Conservation (phyloP, 2,113 vertebrate species). For the Alligator sinensis region DNA sequence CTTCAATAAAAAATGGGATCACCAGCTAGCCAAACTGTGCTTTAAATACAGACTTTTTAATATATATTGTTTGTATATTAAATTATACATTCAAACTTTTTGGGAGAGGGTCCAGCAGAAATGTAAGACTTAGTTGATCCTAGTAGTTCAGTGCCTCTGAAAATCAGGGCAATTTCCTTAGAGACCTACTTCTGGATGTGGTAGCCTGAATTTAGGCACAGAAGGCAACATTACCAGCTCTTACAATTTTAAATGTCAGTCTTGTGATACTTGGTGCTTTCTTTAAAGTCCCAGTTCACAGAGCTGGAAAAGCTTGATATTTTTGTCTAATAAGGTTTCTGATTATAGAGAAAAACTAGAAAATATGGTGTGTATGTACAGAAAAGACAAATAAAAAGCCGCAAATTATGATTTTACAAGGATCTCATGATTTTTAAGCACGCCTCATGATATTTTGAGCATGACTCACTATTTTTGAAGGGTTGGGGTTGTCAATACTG, state of each 20-base stretch:
- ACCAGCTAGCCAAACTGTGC: too few relatives aligned
- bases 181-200: background rate
- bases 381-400: conserved; percentile 11
- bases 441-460: background rate
- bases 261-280: background rate
- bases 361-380: conserved; percentile 53
- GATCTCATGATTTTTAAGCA: conserved; percentile 51
- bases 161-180: background rate
- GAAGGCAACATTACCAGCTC: background rate
- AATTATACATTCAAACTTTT: too few relatives aligned
- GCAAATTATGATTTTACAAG: conserved; percentile 25
- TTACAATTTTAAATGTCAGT: background rate
- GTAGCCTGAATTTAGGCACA: background rate
- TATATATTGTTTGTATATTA: too few relatives aligned
- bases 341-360: conserved; percentile 45
- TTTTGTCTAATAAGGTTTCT: conserved; percentile 13
- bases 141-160: background rate
- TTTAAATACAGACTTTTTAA: too few relatives aligned
- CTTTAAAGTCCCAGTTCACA: background rate
- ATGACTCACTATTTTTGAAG: conserved; percentile 27
- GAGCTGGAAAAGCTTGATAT: background rate
- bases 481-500: background rate
- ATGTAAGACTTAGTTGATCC: too few relatives aligned
- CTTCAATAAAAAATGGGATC: too few relatives aligned
- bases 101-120: too few relatives aligned